Percentiles rank a stretch among this genome's conserved stretches.
Evolutionary conservation across 2,113 vertebrate genomes (phyloP).

Genomic region (Chauna torquata): DNA sequence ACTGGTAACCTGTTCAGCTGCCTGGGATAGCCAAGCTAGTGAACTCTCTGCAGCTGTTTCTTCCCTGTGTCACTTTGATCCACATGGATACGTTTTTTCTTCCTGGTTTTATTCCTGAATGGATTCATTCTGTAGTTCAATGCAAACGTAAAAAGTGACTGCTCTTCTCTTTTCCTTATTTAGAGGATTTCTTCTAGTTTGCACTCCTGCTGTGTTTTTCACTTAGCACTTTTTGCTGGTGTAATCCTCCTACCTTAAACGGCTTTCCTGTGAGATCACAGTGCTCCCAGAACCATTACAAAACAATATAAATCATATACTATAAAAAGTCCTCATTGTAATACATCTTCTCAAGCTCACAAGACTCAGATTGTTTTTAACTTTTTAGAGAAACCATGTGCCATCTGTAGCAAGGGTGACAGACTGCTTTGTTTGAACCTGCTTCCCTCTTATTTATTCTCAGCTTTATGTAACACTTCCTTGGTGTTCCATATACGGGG

Average conservation of each 20-base stretch:
- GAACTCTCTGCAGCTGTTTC: background rate
- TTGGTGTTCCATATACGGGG: background rate
- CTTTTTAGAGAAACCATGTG: background rate
- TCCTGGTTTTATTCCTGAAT: background rate
- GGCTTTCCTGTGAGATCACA: slow-evolving; percentile 24
- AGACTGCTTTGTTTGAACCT: slow-evolving; percentile 42
- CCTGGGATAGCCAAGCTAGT: background rate
- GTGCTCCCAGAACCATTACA: background rate
- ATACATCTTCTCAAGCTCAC: background rate
- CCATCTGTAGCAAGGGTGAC: background rate
- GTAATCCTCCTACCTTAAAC: background rate
- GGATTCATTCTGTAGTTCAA: background rate
- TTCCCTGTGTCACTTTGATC: background rate
- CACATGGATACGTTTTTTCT: background rate
- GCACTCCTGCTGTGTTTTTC: background rate
- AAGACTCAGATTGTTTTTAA: slow-evolving; percentile 7
- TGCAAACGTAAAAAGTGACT: background rate
- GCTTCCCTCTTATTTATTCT: slow-evolving; percentile 21
- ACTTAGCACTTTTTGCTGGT: background rate
- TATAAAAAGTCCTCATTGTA: background rate
- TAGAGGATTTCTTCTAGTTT: background rate
- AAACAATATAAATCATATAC: background rate
- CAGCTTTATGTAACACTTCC: slow-evolving; percentile 18
- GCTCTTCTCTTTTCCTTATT: background rate
- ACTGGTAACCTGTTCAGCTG: background rate